Evolutionary conservation across 2,797 vertebrate genomes (phyloP).

Genomic region (Cirrhinus molitorella): DNA sequence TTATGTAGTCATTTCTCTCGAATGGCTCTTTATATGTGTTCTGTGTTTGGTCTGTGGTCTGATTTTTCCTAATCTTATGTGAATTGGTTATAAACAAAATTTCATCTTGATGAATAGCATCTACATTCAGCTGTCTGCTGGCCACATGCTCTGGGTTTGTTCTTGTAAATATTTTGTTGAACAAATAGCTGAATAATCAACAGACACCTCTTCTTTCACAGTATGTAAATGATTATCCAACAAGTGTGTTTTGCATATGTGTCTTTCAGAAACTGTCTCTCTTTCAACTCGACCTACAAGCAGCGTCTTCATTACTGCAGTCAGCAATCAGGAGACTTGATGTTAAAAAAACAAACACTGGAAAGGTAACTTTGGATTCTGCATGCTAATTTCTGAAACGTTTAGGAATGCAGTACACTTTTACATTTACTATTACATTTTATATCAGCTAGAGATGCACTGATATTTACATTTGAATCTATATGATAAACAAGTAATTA

Average conservation of each 20-base stretch:
- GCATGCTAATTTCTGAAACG: not conserved
- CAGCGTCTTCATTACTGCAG: constrained; percentile 82
- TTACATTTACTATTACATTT: not conserved
- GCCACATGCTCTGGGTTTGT: not conserved
- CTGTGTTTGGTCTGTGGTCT: not conserved
- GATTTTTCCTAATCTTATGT: not conserved
- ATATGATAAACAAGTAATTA: not conserved
- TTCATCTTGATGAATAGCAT: not conserved
- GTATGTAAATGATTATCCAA: not conserved
- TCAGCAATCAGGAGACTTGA: constrained; percentile 85
- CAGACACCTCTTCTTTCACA: not conserved
- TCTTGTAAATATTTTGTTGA: not conserved
- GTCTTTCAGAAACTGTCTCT: constrained; percentile 85
- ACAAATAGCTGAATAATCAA: too few relatives aligned
- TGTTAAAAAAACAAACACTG: constrained; percentile 69
- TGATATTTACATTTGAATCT: not conserved
- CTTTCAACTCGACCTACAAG: constrained; percentile 81
- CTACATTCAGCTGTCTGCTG: not conserved
- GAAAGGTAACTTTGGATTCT: constrained; percentile 77
- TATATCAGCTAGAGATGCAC: not conserved
- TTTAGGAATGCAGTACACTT: not conserved
- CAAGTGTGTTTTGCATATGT: not conserved
- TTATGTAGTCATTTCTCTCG: too few relatives aligned
- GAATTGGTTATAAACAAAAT: not conserved
- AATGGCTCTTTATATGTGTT: not conserved